Evolutionary conservation across 30 jellyfish, hydroid and myxozoan genomes (phyloP).

Genomic region (Cassiopea xamachana): DNA sequence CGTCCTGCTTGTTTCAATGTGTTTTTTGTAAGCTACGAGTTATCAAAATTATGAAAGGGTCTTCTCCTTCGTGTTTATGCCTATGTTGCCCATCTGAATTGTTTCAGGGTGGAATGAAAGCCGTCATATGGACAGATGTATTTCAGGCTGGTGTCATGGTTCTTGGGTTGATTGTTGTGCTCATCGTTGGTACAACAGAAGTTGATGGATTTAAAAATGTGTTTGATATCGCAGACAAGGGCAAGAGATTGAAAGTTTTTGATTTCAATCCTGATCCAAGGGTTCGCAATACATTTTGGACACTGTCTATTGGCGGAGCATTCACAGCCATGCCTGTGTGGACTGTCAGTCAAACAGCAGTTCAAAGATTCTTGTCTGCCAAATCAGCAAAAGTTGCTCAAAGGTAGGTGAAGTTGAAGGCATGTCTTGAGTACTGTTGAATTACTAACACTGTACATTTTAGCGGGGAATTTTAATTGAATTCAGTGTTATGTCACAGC

Average conservation of each 20-base stretch:
- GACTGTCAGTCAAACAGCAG: conserved; percentile 99
- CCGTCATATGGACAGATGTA: conserved; percentile 99
- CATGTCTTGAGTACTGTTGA: no score
- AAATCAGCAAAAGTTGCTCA: conserved; percentile 73
- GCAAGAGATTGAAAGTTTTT: conserved; percentile 81
- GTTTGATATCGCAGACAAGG: conserved; percentile 75
- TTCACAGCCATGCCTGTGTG: conserved; percentile 99
- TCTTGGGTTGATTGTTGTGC: conserved; percentile 90
- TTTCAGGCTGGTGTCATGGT: conserved; percentile 98
- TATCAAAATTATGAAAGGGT: no score
- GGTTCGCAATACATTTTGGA: conserved; percentile 97
- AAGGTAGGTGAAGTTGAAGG: conserved; percentile 28
- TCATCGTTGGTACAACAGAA: conserved; percentile 85
- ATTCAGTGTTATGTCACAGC: no score
- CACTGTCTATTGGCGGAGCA: conserved; percentile 98
- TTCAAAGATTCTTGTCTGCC: conserved; percentile 97
- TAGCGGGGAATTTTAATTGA: no score
- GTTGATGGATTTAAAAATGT: conserved; percentile 75
- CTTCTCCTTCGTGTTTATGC: background rate
- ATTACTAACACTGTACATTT: no score
- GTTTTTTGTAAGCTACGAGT: background rate
- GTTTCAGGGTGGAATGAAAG: conserved; percentile 96
- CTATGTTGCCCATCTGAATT: no score
- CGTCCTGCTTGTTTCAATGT: background rate
- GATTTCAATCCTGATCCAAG: conserved; percentile 99